Percentiles rank a stretch among this genome's conserved stretches.
These are phyloP conservation scores for Spea multiplicata DNA, from an alignment of 2,113 vertebrate species.

Conservation along the genomic window DNA sequence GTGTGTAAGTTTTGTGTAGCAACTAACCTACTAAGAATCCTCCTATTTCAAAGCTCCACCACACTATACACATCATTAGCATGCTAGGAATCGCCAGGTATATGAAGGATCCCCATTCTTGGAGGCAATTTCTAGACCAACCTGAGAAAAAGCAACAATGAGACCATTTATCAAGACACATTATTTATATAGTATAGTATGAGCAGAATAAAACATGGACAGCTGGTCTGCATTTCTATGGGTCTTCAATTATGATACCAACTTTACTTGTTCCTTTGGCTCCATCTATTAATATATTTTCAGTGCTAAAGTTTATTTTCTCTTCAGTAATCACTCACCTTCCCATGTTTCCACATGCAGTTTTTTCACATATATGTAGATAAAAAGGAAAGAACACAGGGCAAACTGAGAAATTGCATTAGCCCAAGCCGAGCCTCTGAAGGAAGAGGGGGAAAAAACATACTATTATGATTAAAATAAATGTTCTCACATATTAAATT, in stretches of 20 bases:
- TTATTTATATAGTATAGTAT: no score
- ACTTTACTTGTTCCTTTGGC: no score
- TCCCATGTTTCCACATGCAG: conserved; percentile 79
- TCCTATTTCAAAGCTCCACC: conserved; percentile 87
- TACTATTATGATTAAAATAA: no score
- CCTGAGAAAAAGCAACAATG: conserved; percentile 58
- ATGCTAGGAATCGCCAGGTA: conserved; percentile 76
- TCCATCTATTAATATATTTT: no score
- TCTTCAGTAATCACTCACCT: conserved; percentile 61
- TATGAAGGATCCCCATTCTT: conserved; percentile 82
- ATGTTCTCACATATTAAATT: not conserved
- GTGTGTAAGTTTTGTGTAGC: not conserved
- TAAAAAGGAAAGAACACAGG: conserved; percentile 70
- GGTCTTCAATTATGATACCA: no score
- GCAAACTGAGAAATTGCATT: conserved; percentile 74
- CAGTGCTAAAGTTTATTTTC: no score
- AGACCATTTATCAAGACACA: not conserved
- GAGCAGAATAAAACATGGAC: no score
- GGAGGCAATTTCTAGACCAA: conserved; percentile 79
- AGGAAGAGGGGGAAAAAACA: conserved; percentile 16
- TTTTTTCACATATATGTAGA: conserved; percentile 77
- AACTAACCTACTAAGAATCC: conserved; percentile 78
- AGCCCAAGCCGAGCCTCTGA: conserved; percentile 85
- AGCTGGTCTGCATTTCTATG: no score
- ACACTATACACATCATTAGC: conserved; percentile 84